Evolutionary conservation across 2,888 invertebrate genomes (phyloP).

Genomic region (Protophormia terraenovae): DNA sequence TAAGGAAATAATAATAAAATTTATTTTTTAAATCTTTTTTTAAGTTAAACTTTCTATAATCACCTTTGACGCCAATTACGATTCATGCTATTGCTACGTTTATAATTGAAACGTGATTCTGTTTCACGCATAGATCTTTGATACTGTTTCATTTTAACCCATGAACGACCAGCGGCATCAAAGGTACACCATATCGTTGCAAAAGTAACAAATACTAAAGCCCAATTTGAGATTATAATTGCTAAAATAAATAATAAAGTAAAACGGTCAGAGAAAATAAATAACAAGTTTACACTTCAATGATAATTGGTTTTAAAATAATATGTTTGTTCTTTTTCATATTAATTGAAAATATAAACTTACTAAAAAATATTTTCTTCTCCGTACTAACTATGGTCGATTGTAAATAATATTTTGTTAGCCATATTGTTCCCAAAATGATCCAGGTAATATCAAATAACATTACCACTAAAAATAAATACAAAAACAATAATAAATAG

Average conservation of each 20-base stretch:
- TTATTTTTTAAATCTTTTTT: not conserved
- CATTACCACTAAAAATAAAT: conserved; percentile 85
- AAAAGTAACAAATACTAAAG: conserved; percentile 87
- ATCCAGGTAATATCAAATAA: conserved; percentile 89
- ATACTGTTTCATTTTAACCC: conserved; percentile 95
- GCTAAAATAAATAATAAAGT: conserved; percentile 81
- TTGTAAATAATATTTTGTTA: conserved; percentile 85
- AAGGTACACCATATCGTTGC: conserved; percentile 93
- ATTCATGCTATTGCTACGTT: conserved; percentile 88
- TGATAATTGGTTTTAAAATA: not conserved
- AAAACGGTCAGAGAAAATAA: not conserved
- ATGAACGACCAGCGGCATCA: conserved; percentile 92
- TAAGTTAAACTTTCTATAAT: conserved; percentile 14
- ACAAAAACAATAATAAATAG: not conserved
- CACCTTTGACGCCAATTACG: conserved; percentile 93
- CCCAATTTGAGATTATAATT: conserved; percentile 90
- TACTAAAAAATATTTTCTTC: conserved; percentile 89
- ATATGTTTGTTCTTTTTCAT: too few relatives aligned
- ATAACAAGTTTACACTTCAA: not conserved
- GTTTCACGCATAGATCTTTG: conserved; percentile 90
- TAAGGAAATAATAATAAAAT: too few relatives aligned
- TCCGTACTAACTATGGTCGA: conserved; percentile 85
- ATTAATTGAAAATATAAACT: conserved; percentile 73
- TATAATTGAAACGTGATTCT: conserved; percentile 88
- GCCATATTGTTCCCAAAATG: conserved; percentile 88